Conservation (phyloP, 1,140 invertebrate species). For the Holcopasites calliopsidis region DNA sequence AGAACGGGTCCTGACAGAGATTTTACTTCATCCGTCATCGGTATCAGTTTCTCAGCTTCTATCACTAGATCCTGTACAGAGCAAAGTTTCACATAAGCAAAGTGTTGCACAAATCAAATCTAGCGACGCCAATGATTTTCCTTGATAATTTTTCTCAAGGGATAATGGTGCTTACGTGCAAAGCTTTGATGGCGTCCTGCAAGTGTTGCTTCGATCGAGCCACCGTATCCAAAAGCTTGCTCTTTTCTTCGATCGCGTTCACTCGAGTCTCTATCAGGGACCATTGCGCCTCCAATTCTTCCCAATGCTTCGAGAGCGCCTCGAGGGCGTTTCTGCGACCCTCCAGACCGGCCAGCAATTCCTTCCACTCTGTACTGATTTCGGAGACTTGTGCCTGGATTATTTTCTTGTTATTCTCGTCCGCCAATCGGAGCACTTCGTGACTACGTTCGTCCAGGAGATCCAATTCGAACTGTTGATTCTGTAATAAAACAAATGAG, state of each 20-base stretch:
- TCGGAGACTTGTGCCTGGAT: constrained; percentile 83
- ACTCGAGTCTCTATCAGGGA: constrained; percentile 83
- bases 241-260: constrained; percentile 84
- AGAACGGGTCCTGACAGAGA: constrained; percentile 80
- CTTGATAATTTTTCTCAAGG: no score
- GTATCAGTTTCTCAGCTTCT: constrained; percentile 81
- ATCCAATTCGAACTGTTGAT: constrained; percentile 83
- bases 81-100: constrained; percentile 8
- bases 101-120: not conserved
- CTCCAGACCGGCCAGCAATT: constrained; percentile 86
- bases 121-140: not conserved
- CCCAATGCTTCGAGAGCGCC: constrained; percentile 87
- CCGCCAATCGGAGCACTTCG: constrained; percentile 83
- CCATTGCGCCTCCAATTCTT: constrained; percentile 86
- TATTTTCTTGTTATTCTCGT: constrained; percentile 81
- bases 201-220: constrained; percentile 87
- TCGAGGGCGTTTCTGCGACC: constrained; percentile 83
- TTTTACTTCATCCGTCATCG: constrained; percentile 77
- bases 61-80: constrained; percentile 81
- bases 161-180: constrained; percentile 86
- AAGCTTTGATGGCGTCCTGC: constrained; percentile 84
- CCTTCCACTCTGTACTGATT: constrained; percentile 87
- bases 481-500: constrained; percentile 68
- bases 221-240: constrained; percentile 86
- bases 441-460: constrained; percentile 84